These are phyloP conservation scores for Euphydryas editha DNA, from an alignment of 2,888 invertebrate species.

Conservation along the genomic window DNA sequence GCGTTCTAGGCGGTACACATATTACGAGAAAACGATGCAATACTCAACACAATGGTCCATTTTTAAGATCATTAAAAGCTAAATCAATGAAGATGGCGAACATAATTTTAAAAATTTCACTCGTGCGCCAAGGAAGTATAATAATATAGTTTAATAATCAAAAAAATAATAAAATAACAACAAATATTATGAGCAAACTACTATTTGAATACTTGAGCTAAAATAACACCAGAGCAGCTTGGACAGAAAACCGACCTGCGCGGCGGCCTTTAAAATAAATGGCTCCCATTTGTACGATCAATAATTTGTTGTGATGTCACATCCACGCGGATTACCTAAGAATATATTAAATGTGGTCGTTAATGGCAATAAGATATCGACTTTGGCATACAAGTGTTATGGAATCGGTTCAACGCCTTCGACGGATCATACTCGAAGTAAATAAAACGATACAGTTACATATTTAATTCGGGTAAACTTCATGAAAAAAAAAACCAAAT, in stretches of 20 bases:
- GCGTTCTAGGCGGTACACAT: conserved; percentile 33
- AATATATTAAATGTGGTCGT: conserved; percentile 62
- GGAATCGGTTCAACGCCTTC: conserved; percentile 46
- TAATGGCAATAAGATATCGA: conserved; percentile 78
- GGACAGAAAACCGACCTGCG: conserved; percentile 65
- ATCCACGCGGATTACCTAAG: conserved; percentile 66
- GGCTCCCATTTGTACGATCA: conserved; percentile 80
- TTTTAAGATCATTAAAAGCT: conserved; percentile 62
- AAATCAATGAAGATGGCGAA: conserved; percentile 71
- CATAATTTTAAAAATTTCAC: conserved; percentile 66
- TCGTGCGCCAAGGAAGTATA: conserved; percentile 63
- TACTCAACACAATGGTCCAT: conserved; percentile 59
- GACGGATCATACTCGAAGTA: conserved; percentile 45
- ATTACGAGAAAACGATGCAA: conserved; percentile 52
- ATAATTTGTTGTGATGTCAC: conserved; percentile 77
- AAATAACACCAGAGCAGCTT: conserved; percentile 80
- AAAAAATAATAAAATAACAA: conserved; percentile 65
- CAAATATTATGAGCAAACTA: conserved; percentile 80
- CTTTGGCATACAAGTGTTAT: conserved; percentile 79
- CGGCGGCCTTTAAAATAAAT: conserved; percentile 64
- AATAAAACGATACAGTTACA: conserved; percentile 51
- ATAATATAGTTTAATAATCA: conserved; percentile 58
- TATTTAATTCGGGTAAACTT: conserved; percentile 77
- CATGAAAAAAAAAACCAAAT: conserved; percentile 70
- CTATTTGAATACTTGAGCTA: conserved; percentile 79